These are phyloP conservation scores for Malurus alboscapulatus DNA, from an alignment of 2,113 vertebrate genomes.

Conservation along the genomic window DNA sequence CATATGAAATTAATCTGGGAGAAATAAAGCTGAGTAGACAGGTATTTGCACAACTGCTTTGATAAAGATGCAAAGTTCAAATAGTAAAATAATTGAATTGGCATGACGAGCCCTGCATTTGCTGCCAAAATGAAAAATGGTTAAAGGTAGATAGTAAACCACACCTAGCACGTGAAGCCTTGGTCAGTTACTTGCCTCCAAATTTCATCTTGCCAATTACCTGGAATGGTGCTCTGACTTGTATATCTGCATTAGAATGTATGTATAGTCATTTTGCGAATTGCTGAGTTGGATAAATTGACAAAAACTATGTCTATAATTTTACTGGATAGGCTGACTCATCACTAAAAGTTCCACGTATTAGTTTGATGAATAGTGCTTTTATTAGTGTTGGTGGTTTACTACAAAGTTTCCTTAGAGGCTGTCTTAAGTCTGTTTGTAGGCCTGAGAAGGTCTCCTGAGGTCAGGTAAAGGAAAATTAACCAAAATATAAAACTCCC, in stretches of 20 bases:
- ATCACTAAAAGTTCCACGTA: background rate
- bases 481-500: background rate
- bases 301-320: background rate
- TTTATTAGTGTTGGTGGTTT: background rate
- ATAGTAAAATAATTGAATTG: background rate
- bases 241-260: background rate
- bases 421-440: background rate
- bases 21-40: background rate
- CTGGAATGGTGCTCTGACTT: background rate
- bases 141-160: background rate
- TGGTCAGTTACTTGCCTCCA: background rate
- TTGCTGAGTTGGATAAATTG: background rate
- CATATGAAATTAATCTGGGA: background rate
- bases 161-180: background rate
- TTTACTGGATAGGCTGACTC: constrained; percentile 19
- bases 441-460: constrained; percentile 1
- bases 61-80: background rate
- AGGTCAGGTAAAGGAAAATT: constrained; percentile 29
- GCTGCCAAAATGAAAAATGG: background rate
- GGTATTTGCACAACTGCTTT: background rate
- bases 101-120: background rate
- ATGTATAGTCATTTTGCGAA: background rate
- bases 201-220: background rate
- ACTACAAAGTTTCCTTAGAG: background rate
- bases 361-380: constrained; percentile 42